phyloP scores from a whole-genome alignment of 2,797 vertebrate genomes.

The Acanthiza pusilla region DNA sequence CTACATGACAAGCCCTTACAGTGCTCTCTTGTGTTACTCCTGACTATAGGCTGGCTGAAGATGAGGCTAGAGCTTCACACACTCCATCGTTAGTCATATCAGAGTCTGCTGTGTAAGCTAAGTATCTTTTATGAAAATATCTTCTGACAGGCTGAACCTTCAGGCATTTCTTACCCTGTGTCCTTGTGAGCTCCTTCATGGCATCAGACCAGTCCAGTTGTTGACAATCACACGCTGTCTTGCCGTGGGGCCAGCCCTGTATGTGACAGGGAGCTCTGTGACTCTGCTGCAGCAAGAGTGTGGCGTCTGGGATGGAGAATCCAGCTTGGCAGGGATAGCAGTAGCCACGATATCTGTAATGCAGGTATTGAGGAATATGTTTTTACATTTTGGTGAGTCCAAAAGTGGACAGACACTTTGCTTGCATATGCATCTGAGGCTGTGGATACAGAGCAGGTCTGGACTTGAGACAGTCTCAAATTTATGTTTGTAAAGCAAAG shows the following conservation, averaged over 20 bases:
- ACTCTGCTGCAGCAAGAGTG: background rate
- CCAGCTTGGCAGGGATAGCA: background rate
- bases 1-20: background rate
- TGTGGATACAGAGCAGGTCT: background rate
- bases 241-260: background rate
- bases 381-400: background rate
- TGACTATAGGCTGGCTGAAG: background rate
- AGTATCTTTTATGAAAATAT: background rate
- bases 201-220: background rate
- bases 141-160: background rate
- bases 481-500: background rate
- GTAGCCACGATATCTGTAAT: background rate
- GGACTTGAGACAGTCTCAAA: background rate
- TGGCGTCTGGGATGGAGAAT: background rate
- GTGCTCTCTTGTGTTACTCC: background rate
- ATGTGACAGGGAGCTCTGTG: background rate
- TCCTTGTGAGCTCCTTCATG: background rate
- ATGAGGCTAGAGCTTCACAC: background rate
- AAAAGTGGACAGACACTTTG: background rate
- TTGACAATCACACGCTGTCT: rapidly evolving
- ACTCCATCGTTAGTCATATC: background rate
- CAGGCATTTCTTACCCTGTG: background rate
- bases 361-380: background rate
- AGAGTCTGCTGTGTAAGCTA: background rate
- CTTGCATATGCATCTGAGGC: background rate